A percentile compares a stretch with the other conserved stretches of the same genome.
Evolutionary conservation across 2,113 vertebrate genomes (phyloP).

Genomic region (Tor tambroides): DNA sequence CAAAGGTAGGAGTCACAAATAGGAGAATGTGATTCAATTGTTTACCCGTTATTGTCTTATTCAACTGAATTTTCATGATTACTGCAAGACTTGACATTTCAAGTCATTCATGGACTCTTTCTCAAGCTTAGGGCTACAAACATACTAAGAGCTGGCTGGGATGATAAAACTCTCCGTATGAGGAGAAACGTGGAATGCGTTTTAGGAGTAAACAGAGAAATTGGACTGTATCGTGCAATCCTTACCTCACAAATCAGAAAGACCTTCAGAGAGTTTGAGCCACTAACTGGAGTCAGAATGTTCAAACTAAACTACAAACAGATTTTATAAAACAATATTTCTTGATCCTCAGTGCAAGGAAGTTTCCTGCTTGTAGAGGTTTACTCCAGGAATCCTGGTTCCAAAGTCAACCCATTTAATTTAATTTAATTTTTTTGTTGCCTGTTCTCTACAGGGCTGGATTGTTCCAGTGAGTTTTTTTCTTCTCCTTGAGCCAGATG

Average conservation of each 20-base stretch:
- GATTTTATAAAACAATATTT: not conserved
- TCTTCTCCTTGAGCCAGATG: slow-evolving; percentile 41
- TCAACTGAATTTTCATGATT: not conserved
- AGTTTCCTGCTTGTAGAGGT: not conserved
- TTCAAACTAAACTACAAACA: not conserved
- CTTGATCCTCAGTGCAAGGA: not conserved
- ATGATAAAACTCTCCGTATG: slow-evolving; percentile 4
- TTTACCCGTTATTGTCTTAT: not conserved
- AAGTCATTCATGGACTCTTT: not conserved
- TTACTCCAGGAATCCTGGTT: not conserved
- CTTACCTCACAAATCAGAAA: slow-evolving; percentile 6
- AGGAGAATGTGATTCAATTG: slow-evolving; percentile 14
- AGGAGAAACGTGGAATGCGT: slow-evolving; percentile 25
- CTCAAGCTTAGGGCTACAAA: slow-evolving; percentile 5
- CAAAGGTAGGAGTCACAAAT: slow-evolving; percentile 78
- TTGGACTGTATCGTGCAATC: slow-evolving; percentile 9
- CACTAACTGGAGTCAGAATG: slow-evolving; percentile 9
- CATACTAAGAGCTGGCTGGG: slow-evolving; percentile 1
- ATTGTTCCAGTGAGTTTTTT: not conserved
- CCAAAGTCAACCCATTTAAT: not conserved
- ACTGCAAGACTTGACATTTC: not conserved
- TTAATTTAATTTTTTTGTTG: not conserved
- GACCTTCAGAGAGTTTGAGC: slow-evolving; percentile 2
- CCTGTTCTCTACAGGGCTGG: slow-evolving; percentile 5
- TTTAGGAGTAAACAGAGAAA: not conserved